Conservation (phyloP, 1,140 invertebrate species). For the Eubasilissa regina region DNA sequence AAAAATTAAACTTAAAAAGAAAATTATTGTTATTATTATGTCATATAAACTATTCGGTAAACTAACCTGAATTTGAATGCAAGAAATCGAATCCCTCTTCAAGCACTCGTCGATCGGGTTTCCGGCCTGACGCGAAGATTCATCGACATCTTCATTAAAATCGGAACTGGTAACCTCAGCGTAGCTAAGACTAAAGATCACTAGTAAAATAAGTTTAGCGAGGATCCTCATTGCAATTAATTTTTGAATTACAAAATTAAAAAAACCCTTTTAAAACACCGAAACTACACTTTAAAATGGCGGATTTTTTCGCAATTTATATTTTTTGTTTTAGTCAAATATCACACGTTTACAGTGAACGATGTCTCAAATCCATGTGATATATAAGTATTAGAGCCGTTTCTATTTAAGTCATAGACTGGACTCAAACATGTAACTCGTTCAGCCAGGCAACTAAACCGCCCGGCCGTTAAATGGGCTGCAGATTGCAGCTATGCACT, state of each 20-base stretch:
- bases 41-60: neutral
- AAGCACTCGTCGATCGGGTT: slow-evolving; percentile 72
- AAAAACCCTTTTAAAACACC: neutral
- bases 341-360: slow-evolving; percentile 11
- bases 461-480: slow-evolving; percentile 16
- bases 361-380: slow-evolving; percentile 13
- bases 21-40: too few relatives aligned
- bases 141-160: slow-evolving; percentile 23
- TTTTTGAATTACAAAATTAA: too few relatives aligned
- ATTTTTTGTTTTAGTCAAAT: neutral
- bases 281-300: neutral
- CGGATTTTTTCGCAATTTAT: neutral
- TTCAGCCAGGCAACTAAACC: slow-evolving; percentile 10
- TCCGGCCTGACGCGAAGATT: slow-evolving; percentile 54
- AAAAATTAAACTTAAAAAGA: too few relatives aligned
- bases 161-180: neutral
- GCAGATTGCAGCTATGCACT: slow-evolving; percentile 8
- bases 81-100: slow-evolving; percentile 78
- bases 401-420: slow-evolving; percentile 11
- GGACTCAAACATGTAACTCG: neutral
- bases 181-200: neutral
- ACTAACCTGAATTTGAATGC: slow-evolving; percentile 75
- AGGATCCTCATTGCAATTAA: neutral
- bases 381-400: slow-evolving; percentile 5
- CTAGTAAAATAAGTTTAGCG: neutral